Evolutionary conservation across 1,140 invertebrate genomes (phyloP).

Genomic region (Drosophila mayri): DNA sequence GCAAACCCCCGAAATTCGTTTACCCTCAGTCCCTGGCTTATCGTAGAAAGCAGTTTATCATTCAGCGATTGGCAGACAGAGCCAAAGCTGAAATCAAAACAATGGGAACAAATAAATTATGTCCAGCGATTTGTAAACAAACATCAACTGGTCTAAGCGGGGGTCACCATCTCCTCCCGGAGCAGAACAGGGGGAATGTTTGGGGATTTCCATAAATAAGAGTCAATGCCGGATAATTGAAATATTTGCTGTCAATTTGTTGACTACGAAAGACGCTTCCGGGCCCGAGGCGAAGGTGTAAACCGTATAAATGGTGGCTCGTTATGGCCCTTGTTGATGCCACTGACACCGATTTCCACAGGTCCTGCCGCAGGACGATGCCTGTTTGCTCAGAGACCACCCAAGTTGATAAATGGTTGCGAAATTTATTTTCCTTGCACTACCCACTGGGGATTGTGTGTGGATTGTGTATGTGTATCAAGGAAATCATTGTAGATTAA

Average conservation of each 20-base stretch:
- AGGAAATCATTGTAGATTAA: conserved; percentile 53
- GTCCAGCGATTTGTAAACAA: conserved; percentile 79
- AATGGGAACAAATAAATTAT: conserved; percentile 72
- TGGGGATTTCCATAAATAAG: conserved; percentile 65
- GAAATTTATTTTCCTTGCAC: conserved; percentile 46
- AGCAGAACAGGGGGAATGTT: conserved; percentile 8
- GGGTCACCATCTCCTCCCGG: conserved; percentile 29
- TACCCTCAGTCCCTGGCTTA: conserved; percentile 43
- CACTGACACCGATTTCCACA: conserved; percentile 47
- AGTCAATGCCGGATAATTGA: conserved; percentile 67
- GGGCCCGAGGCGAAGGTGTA: conserved; percentile 73
- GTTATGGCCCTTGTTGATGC: conserved; percentile 60
- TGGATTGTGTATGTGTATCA: conserved; percentile 45
- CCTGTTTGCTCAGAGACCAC: conserved; percentile 40
- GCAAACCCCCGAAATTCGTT: conserved; percentile 16
- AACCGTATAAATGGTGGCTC: conserved; percentile 76
- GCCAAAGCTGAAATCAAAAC: conserved; percentile 57
- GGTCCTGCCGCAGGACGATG: conserved; percentile 33
- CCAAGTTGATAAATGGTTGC: conserved; percentile 66
- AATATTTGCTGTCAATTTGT: conserved; percentile 83
- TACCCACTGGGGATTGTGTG: conserved; percentile 14
- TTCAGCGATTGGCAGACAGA: conserved; percentile 67
- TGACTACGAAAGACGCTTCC: conserved; percentile 60
- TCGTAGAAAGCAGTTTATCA: conserved; percentile 69
- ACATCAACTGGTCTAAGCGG: conserved; percentile 33